Conservation (phyloP, 2,113 vertebrate genomes). For the Silurus asotus region DNA sequence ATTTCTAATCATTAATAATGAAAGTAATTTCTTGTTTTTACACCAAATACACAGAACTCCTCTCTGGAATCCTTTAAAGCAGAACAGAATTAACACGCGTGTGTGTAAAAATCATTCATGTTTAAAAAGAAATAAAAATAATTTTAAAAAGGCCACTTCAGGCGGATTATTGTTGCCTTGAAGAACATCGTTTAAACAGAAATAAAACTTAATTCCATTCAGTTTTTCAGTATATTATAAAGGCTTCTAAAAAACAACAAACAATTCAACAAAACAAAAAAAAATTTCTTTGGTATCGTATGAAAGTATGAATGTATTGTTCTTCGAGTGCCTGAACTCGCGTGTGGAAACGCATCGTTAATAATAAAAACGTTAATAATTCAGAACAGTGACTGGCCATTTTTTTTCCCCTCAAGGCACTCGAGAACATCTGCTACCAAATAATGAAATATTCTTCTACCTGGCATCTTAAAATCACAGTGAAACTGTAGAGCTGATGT, state of each 20-base stretch:
- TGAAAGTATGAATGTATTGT: too few species aligned
- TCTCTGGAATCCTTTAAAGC: not conserved
- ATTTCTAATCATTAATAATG: not conserved
- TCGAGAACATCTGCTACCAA: not conserved
- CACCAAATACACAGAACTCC: not conserved
- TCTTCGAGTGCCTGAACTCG: not conserved
- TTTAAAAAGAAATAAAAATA: not conserved
- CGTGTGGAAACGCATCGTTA: not conserved
- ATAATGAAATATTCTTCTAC: conserved; percentile 15
- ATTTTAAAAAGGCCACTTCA: too few species aligned
- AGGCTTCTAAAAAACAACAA: not conserved
- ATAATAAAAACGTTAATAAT: not conserved
- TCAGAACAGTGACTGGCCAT: not conserved
- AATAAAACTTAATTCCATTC: too few species aligned
- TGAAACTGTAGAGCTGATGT: not conserved
- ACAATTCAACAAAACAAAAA: not conserved
- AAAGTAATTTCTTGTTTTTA: too few species aligned
- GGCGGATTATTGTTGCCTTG: not conserved
- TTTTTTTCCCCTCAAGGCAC: not conserved
- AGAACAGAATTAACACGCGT: too few species aligned
- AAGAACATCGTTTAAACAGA: not conserved
- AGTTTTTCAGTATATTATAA: not conserved
- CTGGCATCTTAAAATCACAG: not conserved
- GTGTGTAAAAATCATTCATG: too few species aligned
- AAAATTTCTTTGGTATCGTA: too few species aligned